Conservation (phyloP, 2,888 invertebrate species). For the Metallyticus violacea region DNA sequence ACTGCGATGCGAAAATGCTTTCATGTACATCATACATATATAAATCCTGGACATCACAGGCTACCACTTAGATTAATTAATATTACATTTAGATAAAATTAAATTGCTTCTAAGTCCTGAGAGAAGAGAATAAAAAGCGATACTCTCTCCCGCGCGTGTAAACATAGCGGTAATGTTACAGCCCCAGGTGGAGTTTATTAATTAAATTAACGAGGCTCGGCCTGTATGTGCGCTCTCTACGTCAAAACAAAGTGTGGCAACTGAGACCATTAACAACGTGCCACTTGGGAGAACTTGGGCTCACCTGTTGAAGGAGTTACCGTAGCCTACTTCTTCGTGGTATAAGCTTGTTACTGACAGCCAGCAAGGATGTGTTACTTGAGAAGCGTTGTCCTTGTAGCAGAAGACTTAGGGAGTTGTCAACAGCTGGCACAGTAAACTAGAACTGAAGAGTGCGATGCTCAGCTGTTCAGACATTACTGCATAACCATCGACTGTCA, state of each 20-base stretch:
- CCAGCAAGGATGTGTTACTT: too few species aligned
- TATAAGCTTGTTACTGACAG: too few species aligned
- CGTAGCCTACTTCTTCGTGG: not conserved
- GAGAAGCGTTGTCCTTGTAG: too few species aligned
- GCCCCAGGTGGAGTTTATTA: not conserved
- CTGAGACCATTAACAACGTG: too few species aligned
- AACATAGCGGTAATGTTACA: not conserved
- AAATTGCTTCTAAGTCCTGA: not conserved
- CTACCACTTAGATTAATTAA: conserved; percentile 9
- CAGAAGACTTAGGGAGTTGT: too few species aligned
- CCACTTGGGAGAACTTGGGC: not conserved
- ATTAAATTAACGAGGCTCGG: not conserved
- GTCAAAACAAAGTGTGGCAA: too few species aligned
- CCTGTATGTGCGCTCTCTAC: not conserved
- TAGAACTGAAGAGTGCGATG: too few species aligned
- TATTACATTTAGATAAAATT: conserved; percentile 5
- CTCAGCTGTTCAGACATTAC: too few species aligned
- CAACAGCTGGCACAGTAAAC: too few species aligned
- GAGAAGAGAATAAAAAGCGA: not conserved
- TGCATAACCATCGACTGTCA: too few species aligned
- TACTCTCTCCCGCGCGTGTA: not conserved
- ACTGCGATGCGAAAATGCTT: not conserved
- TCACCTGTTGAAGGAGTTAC: not conserved
- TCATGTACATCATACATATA: not conserved
- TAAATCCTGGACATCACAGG: not conserved